Percentiles rank a stretch among this genome's conserved stretches.
Conservation (phyloP, 37 sponge, comb jelly and placozoan species). For the Agelas oroides region DNA sequence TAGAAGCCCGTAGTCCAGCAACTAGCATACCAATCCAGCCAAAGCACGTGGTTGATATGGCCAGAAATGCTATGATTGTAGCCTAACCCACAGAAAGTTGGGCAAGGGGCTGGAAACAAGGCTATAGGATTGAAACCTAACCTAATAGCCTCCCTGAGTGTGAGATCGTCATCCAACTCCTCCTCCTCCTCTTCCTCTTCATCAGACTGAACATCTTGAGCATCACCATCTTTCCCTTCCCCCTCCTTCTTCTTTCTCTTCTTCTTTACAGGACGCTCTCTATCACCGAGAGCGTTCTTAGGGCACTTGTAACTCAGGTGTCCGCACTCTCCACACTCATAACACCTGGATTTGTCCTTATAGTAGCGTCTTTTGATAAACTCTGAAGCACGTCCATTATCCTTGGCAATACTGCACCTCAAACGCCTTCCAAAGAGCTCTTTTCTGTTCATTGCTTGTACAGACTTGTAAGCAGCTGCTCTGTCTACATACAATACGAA, state of each 20-base stretch:
- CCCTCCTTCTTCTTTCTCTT: slow-evolving; percentile 61
- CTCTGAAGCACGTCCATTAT: slow-evolving; percentile 92
- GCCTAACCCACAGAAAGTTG: too few relatives aligned
- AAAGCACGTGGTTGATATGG: too few relatives aligned
- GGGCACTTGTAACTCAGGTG: slow-evolving; percentile 94
- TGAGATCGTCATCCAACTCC: slow-evolving; percentile 64
- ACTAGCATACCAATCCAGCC: too few relatives aligned
- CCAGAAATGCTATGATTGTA: too few relatives aligned
- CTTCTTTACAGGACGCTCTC: slow-evolving; percentile 83
- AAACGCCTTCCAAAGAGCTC: slow-evolving; percentile 93
- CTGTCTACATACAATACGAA: slow-evolving; percentile 90
- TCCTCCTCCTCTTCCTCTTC: slow-evolving; percentile 48
- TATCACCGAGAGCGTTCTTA: slow-evolving; percentile 85
- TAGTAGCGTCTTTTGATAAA: slow-evolving; percentile 88
- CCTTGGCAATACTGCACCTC: slow-evolving; percentile 86
- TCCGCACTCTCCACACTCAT: slow-evolving; percentile 95
- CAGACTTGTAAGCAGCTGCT: slow-evolving; percentile 72
- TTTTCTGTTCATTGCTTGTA: slow-evolving; percentile 79
- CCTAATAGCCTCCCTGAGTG: slow-evolving; percentile 79
- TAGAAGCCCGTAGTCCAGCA: too few relatives aligned
- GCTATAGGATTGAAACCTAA: too few relatives aligned
- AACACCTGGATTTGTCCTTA: slow-evolving; percentile 88
- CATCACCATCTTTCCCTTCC: background rate
- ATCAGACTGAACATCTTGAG: background rate
- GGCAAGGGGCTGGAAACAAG: too few relatives aligned